phyloP scores from a whole-genome alignment of 2,113 vertebrate species.

The Sinosuthora webbiana region DNA sequence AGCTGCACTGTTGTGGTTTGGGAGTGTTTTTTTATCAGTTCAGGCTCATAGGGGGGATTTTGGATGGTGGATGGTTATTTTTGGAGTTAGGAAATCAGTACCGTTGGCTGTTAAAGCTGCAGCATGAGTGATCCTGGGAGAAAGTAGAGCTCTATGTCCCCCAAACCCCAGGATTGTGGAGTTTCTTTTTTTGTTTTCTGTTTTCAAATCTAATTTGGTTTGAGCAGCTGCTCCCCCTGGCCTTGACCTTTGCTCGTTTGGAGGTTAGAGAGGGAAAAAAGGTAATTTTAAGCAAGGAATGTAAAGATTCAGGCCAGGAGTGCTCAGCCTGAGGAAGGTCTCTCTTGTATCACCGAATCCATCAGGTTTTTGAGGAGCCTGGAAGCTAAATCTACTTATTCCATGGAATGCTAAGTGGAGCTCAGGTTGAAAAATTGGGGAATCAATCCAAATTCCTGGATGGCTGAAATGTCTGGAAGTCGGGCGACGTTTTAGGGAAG shows the following conservation, averaged over 20 bases:
- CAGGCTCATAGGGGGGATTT: neutral
- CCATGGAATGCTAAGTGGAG: accelerated
- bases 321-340: neutral
- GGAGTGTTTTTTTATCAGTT: neutral
- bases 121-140: accelerated
- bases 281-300: neutral
- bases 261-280: neutral
- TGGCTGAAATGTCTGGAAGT: accelerated
- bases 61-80: neutral
- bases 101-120: accelerated
- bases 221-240: neutral
- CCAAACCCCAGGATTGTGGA: neutral
- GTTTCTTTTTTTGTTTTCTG: neutral
- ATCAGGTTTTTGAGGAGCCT: neutral
- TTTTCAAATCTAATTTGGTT: neutral
- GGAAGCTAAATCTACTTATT: neutral
- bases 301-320: no score
- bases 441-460: neutral
- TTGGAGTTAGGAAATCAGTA: neutral
- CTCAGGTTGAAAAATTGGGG: accelerated
- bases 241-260: neutral
- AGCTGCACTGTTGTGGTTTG: accelerated
- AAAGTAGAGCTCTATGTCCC: accelerated
- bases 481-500: accelerated
- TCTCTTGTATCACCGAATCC: neutral